These are phyloP conservation scores for Gymnocephalus cernua DNA, from an alignment of 2,113 vertebrate genomes.

Conservation along the genomic window DNA sequence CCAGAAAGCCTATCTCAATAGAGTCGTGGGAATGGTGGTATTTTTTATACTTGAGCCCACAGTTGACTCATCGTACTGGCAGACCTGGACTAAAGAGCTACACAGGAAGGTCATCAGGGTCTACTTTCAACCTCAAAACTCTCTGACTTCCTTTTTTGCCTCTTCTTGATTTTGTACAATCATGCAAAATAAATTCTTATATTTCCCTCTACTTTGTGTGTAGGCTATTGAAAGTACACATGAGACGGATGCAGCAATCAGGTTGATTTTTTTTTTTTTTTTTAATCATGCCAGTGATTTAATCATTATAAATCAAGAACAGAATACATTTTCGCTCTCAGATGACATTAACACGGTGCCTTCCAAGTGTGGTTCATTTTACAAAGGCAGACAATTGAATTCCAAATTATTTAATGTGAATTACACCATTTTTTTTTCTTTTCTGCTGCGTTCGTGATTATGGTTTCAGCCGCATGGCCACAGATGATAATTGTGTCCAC, in stretches of 20 bases:
- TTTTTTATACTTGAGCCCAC: conserved; percentile 2
- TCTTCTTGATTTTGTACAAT: conserved; percentile 7
- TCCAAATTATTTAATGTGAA: conserved; percentile 10
- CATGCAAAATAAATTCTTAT: conserved; percentile 12
- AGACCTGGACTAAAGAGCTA: background rate
- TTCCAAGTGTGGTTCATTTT: conserved; percentile 4
- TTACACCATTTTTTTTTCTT: background rate
- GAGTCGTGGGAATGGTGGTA: conserved; percentile 2
- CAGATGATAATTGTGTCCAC: conserved; percentile 5
- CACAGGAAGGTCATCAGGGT: conserved; percentile 28
- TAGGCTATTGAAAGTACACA: background rate
- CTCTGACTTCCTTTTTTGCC: background rate
- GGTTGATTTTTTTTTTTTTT: background rate
- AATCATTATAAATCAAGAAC: conserved; percentile 4
- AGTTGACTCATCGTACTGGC: background rate
- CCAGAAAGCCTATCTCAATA: conserved; percentile 2
- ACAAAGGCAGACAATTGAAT: background rate
- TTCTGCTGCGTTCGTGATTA: conserved; percentile 21
- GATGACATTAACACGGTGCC: background rate
- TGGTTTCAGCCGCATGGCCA: background rate
- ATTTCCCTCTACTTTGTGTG: conserved; percentile 2
- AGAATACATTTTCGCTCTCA: background rate
- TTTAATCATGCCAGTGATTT: background rate
- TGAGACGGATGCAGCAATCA: background rate
- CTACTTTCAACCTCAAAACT: background rate